Evolutionary conservation across 2,113 vertebrate species (phyloP), one percentile per base, ranked within the genome.

Genomic region (Cyanistes caeruleus): DNA sequence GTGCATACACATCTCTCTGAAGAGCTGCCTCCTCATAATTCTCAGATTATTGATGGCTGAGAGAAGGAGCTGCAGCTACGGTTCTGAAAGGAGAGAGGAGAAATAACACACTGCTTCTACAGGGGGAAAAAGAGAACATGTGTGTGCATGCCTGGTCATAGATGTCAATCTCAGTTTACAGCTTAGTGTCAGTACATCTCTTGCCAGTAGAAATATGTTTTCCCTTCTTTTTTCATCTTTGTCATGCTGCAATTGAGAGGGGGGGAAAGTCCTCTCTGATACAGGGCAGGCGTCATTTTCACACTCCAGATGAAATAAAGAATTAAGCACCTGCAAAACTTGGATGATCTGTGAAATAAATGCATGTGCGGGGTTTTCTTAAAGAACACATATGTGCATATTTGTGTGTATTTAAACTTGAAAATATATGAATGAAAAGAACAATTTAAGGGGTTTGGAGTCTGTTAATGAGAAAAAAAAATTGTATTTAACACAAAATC

Each of bases 301-400:
- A 65, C 93, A 92, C 86, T 95, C 84, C 75, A 95, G 70, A 95
- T 95, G 89, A 96, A 92, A 96, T 85, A 31, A 95, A 85, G 55
- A 44, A 97, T 93, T 96, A 96, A 97, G 97, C 94, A 97, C 95
- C 95, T 97, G 95, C 94, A 96, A 74, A 95, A 92, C 93, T 90
- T 97, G 90, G 81, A 96, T 87, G 80, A 20, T 41, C 91, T 95
- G 72, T 84, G 93, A 65, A 87, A 53, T 91, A 87, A 96, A 72
- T 60, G 49, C 17, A 8, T 86, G 77, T 92, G 58, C 51, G 2
- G 35, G 55, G 10, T 75, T 90, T 92, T 92, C 60, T 83, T 88
- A 70, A 65, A 82, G 78, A 89, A 72, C n/a, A 27, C 18, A 37
- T 79, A 39, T 46, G 41, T 87, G 46, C 73, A 28, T 74, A 41